Conservation (phyloP, 92 coral and sea anemone genomes). For the Pocillopora meandrina region DNA sequence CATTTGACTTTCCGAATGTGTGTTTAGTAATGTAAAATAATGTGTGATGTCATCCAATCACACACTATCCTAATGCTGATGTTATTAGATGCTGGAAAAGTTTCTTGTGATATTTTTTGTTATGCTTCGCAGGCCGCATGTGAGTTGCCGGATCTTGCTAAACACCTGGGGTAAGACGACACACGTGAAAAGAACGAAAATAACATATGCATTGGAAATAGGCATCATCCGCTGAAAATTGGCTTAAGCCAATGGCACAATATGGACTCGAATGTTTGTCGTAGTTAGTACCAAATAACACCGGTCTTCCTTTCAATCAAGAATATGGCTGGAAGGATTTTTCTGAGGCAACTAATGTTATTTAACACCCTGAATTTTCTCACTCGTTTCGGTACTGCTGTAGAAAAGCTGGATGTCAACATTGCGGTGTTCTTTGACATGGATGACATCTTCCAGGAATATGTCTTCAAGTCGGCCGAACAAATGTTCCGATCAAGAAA, state of each 20-base stretch:
- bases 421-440: constrained; percentile 34
- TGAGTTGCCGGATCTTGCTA: not conserved
- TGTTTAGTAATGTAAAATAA: not conserved
- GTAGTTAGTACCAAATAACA: not conserved
- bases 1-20: not conserved
- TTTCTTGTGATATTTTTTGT: not conserved
- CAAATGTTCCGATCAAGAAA: constrained; percentile 1
- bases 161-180: constrained; percentile 12
- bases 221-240: not conserved
- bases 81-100: not conserved
- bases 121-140: constrained; percentile 3
- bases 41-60: constrained; percentile 1
- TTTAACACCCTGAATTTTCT: not conserved
- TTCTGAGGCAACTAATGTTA: not conserved
- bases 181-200: not conserved
- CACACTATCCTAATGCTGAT: not conserved
- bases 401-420: constrained; percentile 25
- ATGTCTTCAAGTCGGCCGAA: constrained; percentile 26
- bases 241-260: not conserved
- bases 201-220: not conserved
- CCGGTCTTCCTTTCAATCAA: not conserved
- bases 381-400: constrained; percentile 4
- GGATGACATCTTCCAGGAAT: constrained; percentile 24
- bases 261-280: not conserved
- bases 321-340: constrained; percentile 7